phyloP scores from a whole-genome alignment of 1,140 invertebrate species.

The Cydia pomonella region DNA sequence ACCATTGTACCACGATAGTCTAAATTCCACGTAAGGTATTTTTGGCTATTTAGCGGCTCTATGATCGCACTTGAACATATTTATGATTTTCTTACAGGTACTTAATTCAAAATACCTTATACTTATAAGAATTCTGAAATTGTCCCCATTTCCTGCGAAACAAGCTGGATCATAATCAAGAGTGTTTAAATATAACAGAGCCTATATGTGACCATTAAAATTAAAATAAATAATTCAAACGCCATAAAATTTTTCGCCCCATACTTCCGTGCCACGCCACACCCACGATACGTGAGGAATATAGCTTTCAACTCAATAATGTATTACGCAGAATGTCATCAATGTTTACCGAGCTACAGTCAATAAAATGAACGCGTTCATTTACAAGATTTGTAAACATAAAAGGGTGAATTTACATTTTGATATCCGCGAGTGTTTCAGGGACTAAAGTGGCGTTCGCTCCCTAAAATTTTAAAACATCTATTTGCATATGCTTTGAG shows the following conservation, averaged over 20 bases:
- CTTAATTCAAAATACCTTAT: too few relatives aligned
- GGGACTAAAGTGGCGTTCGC: conserved; percentile 75
- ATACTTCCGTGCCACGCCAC: neutral
- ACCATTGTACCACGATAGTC: too few relatives aligned
- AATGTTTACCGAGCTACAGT: conserved; percentile 53
- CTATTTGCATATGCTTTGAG: conserved; percentile 80
- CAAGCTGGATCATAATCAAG: neutral
- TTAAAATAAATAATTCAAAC: neutral
- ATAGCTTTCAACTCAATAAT: conserved; percentile 46
- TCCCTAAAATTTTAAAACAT: conserved; percentile 80
- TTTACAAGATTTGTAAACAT: conserved; percentile 80
- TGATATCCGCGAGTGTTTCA: conserved; percentile 77
- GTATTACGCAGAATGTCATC: conserved; percentile 36
- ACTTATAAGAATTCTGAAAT: too few relatives aligned
- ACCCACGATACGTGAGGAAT: conserved; percentile 14
- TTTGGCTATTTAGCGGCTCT: too few relatives aligned
- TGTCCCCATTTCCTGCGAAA: too few relatives aligned
- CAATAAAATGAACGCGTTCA: conserved; percentile 76
- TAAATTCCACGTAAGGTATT: too few relatives aligned
- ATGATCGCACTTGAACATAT: too few relatives aligned
- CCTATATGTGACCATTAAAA: neutral
- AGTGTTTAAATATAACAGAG: neutral
- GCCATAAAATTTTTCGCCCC: conserved; percentile 18
- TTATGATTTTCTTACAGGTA: too few relatives aligned
- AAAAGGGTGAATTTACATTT: conserved; percentile 80